These are phyloP conservation scores for Notocelia uddmanniana DNA, from an alignment of 2,888 invertebrate species.

Conservation along the genomic window DNA sequence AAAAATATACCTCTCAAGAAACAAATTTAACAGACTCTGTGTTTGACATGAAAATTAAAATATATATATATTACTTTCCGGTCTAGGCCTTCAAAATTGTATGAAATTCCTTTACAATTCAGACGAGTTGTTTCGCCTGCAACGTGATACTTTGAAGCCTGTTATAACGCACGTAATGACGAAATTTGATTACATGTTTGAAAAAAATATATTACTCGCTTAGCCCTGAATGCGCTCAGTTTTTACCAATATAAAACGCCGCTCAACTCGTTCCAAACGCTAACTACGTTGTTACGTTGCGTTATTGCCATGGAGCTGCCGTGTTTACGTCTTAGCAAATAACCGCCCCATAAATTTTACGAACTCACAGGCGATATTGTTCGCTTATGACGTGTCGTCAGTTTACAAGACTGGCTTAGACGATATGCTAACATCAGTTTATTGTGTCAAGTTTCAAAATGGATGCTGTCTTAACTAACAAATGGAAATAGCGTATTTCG, in stretches of 20 bases:
- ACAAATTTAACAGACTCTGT: too few species aligned
- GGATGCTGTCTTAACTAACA: constrained; percentile 23
- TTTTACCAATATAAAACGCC: constrained; percentile 48
- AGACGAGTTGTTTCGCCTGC: too few species aligned
- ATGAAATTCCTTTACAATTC: too few species aligned
- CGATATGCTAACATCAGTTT: constrained; percentile 56
- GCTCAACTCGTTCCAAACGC: constrained; percentile 54
- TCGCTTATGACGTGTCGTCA: constrained; percentile 71
- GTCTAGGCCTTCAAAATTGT: too few species aligned
- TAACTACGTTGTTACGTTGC: constrained; percentile 61
- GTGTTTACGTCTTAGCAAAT: constrained; percentile 73
- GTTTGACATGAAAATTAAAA: too few species aligned
- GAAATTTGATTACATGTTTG: too few species aligned
- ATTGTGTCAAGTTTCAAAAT: constrained; percentile 29
- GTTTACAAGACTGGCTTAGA: constrained; percentile 65
- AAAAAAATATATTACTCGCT: background rate
- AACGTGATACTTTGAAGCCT: too few species aligned
- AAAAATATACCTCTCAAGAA: too few species aligned
- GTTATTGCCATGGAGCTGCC: constrained; percentile 59
- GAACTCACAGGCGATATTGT: constrained; percentile 74
- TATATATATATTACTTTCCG: too few species aligned
- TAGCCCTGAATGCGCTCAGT: constrained; percentile 18
- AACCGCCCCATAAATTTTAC: constrained; percentile 79
- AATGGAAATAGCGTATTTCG: background rate
- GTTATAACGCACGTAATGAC: too few species aligned